A percentile compares a stretch with the other conserved stretches of the same genome.
phyloP scores from a whole-genome alignment of 2,797 vertebrate species.

The Podarcis lilfordi region DNA sequence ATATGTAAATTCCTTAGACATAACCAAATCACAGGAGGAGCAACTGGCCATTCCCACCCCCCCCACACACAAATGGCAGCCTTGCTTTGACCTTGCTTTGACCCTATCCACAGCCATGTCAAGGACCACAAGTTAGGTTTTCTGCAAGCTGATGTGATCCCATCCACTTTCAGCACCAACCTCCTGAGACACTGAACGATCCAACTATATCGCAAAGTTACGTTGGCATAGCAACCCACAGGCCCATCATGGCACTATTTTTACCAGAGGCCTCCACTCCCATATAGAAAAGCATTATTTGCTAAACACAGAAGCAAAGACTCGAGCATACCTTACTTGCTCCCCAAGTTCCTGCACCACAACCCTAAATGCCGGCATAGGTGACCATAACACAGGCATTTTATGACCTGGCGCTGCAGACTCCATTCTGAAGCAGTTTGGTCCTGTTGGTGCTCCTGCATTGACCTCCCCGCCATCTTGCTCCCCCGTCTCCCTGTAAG shows the following conservation, averaged over 20 bases:
- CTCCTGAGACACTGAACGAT: not conserved
- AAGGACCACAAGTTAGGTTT: not conserved
- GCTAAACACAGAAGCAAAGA: not conserved
- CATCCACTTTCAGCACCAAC: not conserved
- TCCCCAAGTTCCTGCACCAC: not conserved
- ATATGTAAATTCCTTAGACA: not conserved
- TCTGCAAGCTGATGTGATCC: not conserved
- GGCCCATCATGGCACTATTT: not conserved
- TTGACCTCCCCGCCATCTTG: too few relatives aligned
- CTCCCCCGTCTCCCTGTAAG: too few relatives aligned
- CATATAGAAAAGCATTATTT: not conserved
- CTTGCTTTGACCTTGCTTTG: not conserved
- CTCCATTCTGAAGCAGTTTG: not conserved
- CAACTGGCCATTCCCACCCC: not conserved
- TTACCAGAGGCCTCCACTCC: not conserved
- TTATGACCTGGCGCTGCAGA: not conserved
- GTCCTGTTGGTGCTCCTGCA: too few relatives aligned
- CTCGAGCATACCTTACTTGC: not conserved
- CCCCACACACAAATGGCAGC: not conserved
- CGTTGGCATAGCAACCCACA: conserved; percentile 15
- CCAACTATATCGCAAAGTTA: not conserved
- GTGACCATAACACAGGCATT: not conserved
- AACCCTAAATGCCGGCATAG: not conserved
- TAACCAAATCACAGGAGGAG: not conserved
- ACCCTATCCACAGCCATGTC: not conserved